These are phyloP conservation scores for Scleropages formosus DNA, from an alignment of 2,797 vertebrate genomes.

Conservation along the genomic window DNA sequence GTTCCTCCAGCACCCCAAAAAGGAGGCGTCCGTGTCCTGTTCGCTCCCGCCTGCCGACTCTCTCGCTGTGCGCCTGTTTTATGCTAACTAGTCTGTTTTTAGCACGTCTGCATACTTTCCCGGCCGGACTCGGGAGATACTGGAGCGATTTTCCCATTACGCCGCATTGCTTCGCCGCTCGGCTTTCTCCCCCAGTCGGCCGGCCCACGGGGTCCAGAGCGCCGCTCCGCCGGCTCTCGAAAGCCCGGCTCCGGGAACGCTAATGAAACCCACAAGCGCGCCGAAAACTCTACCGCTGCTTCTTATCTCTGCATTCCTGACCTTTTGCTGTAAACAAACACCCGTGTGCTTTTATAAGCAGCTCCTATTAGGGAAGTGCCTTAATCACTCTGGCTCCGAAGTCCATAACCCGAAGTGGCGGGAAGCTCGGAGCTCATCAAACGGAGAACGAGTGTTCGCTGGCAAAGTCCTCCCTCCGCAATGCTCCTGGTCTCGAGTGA, in stretches of 20 bases:
- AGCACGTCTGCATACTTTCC: constrained; percentile 14
- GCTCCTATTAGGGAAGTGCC: background rate
- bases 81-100: background rate
- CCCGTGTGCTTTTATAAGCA: background rate
- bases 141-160: constrained; percentile 25
- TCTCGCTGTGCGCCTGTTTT: background rate
- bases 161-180: constrained; percentile 4
- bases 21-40: background rate
- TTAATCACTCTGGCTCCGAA: background rate
- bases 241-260: background rate
- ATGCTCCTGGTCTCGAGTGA: too few species aligned
- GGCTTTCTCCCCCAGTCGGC: constrained; percentile 15
- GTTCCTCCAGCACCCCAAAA: background rate
- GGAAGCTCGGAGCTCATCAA: too few species aligned
- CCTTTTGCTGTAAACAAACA: background rate
- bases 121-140: constrained; percentile 3
- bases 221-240: constrained; percentile 6
- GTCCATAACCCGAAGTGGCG: background rate
- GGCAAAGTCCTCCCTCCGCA: too few species aligned
- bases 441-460: too few species aligned
- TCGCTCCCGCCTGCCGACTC: constrained; percentile 3
- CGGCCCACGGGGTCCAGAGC: background rate
- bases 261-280: background rate
- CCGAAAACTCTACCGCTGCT: background rate
- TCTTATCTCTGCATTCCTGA: background rate